Conservation (phyloP, 1,140 invertebrate species). For the Heliothis subflexa region DNA sequence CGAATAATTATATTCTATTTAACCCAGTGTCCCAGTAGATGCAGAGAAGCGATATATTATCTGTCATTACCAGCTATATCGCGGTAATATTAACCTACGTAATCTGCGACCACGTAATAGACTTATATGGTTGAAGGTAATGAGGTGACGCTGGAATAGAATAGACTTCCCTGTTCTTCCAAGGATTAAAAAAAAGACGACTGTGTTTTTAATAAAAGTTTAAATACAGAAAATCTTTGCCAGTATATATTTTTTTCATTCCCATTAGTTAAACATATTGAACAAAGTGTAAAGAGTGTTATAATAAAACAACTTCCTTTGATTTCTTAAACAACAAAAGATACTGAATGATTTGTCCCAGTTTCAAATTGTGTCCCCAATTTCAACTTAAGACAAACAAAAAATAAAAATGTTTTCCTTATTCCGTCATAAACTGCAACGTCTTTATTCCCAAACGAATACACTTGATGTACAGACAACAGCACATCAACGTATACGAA, state of each 20-base stretch:
- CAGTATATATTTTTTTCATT: too few relatives aligned
- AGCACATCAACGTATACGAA: too few relatives aligned
- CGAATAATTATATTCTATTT: neutral
- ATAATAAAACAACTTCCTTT: too few relatives aligned
- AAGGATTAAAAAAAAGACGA: neutral
- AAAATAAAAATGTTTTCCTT: conserved; percentile 10
- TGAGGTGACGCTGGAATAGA: neutral
- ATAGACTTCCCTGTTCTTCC: neutral
- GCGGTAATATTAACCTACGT: neutral
- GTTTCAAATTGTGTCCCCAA: too few relatives aligned
- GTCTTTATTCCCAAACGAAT: conserved; percentile 17
- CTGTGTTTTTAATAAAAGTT: neutral
- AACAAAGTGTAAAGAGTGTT: neutral
- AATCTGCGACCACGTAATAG: neutral
- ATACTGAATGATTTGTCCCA: too few relatives aligned
- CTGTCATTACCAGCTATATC: neutral
- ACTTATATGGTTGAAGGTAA: neutral
- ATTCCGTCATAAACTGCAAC: conserved; percentile 26
- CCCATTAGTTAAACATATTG: too few relatives aligned
- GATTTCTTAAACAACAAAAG: too few relatives aligned
- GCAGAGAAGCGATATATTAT: conserved; percentile 3
- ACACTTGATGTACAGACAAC: conserved; percentile 34
- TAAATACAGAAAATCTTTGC: too few relatives aligned
- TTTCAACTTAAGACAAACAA: too few relatives aligned
- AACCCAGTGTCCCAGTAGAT: too few relatives aligned